Evolutionary conservation across 2,797 vertebrate genomes (phyloP).

Genomic region (Anabas testudineus): DNA sequence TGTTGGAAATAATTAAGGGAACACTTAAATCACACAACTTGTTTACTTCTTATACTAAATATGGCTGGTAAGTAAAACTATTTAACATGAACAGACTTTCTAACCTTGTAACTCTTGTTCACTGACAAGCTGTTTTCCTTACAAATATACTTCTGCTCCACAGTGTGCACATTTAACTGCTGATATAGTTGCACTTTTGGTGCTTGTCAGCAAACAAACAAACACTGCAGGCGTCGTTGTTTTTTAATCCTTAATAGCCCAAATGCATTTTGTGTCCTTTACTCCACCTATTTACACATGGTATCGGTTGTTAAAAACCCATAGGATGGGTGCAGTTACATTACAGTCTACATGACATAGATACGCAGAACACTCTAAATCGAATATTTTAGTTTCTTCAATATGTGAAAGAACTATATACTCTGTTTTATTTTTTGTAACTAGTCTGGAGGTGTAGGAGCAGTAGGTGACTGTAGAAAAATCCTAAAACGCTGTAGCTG

Average conservation of each 20-base stretch:
- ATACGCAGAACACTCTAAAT: too few relatives aligned
- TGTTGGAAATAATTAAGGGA: too few relatives aligned
- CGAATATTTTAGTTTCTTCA: too few relatives aligned
- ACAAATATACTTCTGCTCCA: neutral
- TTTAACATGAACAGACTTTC: neutral
- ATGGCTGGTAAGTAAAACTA: neutral
- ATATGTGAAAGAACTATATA: neutral
- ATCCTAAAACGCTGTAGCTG: neutral
- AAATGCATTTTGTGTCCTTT: slow-evolving; percentile 6
- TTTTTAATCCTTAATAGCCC: neutral
- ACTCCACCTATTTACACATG: too few relatives aligned
- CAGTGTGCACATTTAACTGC: neutral
- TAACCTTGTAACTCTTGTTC: neutral
- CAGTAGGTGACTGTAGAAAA: neutral
- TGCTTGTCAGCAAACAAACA: neutral
- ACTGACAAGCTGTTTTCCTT: neutral
- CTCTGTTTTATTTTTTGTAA: neutral
- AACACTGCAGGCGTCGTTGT: neutral
- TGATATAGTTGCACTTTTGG: neutral
- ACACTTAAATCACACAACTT: too few relatives aligned
- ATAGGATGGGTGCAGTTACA: too few relatives aligned
- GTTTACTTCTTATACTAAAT: too few relatives aligned
- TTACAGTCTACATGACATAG: too few relatives aligned
- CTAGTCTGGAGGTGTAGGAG: neutral
- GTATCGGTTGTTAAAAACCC: too few relatives aligned